A percentile compares a stretch with the other conserved stretches of the same genome.
Conservation (phyloP, 2,888 invertebrate genomes). For the Halictus quadricinctus region DNA sequence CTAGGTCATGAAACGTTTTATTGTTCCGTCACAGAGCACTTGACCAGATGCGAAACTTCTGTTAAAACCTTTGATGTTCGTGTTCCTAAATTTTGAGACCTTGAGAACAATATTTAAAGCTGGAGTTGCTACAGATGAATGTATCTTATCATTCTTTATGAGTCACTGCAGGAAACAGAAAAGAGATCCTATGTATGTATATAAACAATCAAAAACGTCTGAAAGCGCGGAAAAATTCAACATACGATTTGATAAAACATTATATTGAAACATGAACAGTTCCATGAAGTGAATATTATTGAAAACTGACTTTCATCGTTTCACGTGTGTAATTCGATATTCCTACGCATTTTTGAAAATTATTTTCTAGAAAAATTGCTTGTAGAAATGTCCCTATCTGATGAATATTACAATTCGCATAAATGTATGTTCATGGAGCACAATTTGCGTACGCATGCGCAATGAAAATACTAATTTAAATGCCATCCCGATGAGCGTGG, state of each 20-base stretch:
- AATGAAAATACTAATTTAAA: background rate
- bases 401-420: background rate
- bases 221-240: background rate
- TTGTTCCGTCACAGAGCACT: background rate
- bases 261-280: background rate
- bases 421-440: background rate
- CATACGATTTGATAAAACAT: too few relatives aligned
- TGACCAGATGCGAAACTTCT: background rate
- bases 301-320: background rate
- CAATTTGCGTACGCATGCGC: background rate
- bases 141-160: too few relatives aligned
- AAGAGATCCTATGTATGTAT: background rate
- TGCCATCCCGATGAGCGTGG: background rate
- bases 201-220: background rate
- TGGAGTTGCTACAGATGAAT: background rate
- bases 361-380: background rate
- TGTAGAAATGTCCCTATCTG: background rate
- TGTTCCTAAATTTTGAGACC: background rate
- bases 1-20: slow-evolving; percentile 2
- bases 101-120: background rate
- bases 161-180: background rate
- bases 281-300: background rate
- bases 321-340: background rate
- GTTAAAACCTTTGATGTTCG: background rate
- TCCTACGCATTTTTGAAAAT: background rate